These are phyloP conservation scores for Protosalanx chinensis DNA, from an alignment of 2,797 vertebrate species.

Conservation along the genomic window DNA sequence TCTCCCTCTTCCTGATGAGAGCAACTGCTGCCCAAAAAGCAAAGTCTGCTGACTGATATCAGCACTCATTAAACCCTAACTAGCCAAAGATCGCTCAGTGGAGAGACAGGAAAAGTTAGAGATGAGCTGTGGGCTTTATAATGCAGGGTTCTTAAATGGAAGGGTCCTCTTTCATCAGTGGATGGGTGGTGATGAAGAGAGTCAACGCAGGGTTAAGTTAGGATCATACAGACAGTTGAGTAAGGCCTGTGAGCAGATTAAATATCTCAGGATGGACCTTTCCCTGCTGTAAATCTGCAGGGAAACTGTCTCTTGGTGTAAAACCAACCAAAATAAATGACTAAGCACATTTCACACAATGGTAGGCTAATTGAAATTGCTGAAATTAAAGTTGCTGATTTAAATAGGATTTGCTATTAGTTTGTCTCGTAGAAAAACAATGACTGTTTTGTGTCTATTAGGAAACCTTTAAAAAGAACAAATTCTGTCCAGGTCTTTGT, in stretches of 20 bases:
- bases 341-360: slow-evolving; percentile 35
- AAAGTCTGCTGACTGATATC: slow-evolving; percentile 45
- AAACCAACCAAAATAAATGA: slow-evolving; percentile 55
- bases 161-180: slow-evolving; percentile 17
- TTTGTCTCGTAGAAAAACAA: neutral
- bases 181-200: slow-evolving; percentile 46
- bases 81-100: slow-evolving; percentile 39
- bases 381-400: neutral
- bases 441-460: neutral
- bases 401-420: neutral
- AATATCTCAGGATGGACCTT: slow-evolving; percentile 32
- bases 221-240: slow-evolving; percentile 37
- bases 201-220: slow-evolving; percentile 40
- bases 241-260: slow-evolving; percentile 46
- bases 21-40: slow-evolving; percentile 41
- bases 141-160: slow-evolving; percentile 42
- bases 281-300: slow-evolving; percentile 54
- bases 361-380: slow-evolving; percentile 47
- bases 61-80: slow-evolving; percentile 61
- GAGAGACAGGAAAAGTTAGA: slow-evolving; percentile 32
- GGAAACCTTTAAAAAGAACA: too few species aligned
- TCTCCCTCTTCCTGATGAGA: slow-evolving; percentile 43
- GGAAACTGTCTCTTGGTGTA: slow-evolving; percentile 55
- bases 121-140: slow-evolving; percentile 29
- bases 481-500: too few species aligned